Evolutionary conservation across 2,888 invertebrate genomes (phyloP), one percentile per base, ranked within the genome.

Genomic region (Acleris holmiana): DNA sequence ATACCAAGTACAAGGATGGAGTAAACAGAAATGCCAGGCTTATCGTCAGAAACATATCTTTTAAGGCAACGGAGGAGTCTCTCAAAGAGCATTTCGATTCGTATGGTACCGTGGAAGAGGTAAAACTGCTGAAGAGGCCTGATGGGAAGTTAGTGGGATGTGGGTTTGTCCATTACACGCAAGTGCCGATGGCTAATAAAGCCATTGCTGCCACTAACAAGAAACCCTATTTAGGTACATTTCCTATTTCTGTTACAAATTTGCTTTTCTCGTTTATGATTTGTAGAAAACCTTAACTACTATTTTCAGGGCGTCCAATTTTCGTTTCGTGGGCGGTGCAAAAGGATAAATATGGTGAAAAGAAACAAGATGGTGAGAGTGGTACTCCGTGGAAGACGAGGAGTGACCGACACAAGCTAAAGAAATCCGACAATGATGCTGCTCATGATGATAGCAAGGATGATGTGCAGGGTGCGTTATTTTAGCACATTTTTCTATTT

Each of bases 291-390:
- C 4, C 35, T 35, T 13, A 13, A 4, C 7, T 8, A 13, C 35
- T 35, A 4, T 13, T 23, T 61, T 40, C 85, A 84, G 95, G 95
- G n/a, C 92, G 96, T 13, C 89, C 93, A 1, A 90, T 96, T 41
- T 89, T 85, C 71, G 96, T 98, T 0, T 97, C 98, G 84, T 98
- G 97, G 96, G 97, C 98, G 3, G 77, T 98, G 29, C 94, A 97
- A 0, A 98, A 98, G 86, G 93, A 95, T 73, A 94, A 95, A 73
- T 98, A 94, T 83, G 80, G 80, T 46, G 84, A 82, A 64, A 73
- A 83, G 58, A 64, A 69, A 40, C 75, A 77, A 21, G 73, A 64
- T 3, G 68, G 72, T 53, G 35, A 56, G 61, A 56, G 65, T 58
- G 71, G 29, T 13, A 35, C 35, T 2, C 29, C 69, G 7, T 79